Conservation (phyloP, 2,888 invertebrate genomes). For the Hipparchia sbordonii region DNA sequence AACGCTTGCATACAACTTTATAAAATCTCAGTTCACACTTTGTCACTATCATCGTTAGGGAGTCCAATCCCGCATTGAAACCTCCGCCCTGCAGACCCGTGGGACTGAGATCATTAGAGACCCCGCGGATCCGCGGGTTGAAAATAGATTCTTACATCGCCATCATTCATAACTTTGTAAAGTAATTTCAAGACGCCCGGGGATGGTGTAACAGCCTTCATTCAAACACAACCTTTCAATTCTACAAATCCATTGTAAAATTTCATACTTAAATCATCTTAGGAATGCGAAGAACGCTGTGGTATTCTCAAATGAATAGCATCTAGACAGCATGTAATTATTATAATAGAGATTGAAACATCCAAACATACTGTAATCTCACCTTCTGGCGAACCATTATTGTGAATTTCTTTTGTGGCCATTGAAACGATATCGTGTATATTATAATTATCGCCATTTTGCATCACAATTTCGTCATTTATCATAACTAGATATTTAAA, state of each 20-base stretch:
- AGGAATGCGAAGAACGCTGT: neutral
- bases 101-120: too few species aligned
- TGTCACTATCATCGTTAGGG: too few species aligned
- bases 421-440: conserved; percentile 13
- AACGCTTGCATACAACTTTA: too few species aligned
- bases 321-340: conserved; percentile 23
- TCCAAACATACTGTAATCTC: neutral
- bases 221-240: conserved; percentile 48
- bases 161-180: conserved; percentile 40
- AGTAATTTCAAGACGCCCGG: conserved; percentile 48
- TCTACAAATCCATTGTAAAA: conserved; percentile 43
- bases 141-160: conserved; percentile 25
- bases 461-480: neutral
- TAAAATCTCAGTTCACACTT: too few species aligned
- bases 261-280: conserved; percentile 17
- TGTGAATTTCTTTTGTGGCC: conserved; percentile 18
- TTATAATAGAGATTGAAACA: conserved; percentile 26
- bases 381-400: conserved; percentile 5
- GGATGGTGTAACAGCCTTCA: conserved; percentile 54
- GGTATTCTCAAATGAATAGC: conserved; percentile 25
- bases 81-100: too few species aligned
- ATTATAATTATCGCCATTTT: conserved; percentile 7
- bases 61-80: too few species aligned
- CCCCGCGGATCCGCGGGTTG: neutral
- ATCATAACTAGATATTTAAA: neutral